Evolutionary conservation across 2,113 vertebrate genomes (phyloP).

Genomic region (Centropristis striata): DNA sequence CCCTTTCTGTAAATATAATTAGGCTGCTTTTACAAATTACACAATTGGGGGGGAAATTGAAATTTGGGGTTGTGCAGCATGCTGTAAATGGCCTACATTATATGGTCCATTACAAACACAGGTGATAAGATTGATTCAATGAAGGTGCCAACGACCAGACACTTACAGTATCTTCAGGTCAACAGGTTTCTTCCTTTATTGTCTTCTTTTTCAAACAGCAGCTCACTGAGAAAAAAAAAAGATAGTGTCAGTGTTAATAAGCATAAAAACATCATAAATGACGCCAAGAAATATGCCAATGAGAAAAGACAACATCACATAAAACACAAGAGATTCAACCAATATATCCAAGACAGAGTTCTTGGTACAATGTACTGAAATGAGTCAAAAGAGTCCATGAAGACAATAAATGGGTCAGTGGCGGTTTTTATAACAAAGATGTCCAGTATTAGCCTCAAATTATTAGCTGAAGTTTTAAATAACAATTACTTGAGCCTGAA

Average conservation of each 20-base stretch:
- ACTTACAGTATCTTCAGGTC: constrained; percentile 65
- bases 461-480: constrained; percentile 70
- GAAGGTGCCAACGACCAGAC: background rate
- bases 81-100: constrained; percentile 12
- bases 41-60: constrained; percentile 38
- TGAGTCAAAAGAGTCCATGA: constrained; percentile 32
- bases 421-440: constrained; percentile 22
- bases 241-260: constrained; percentile 3
- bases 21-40: constrained; percentile 35
- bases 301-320: background rate
- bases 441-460: constrained; percentile 27
- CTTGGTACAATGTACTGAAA: constrained; percentile 10
- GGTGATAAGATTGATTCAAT: constrained; percentile 15
- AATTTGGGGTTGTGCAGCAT: constrained; percentile 19
- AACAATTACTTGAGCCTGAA: constrained; percentile 58
- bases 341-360: background rate
- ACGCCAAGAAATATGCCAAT: background rate
- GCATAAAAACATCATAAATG: background rate
- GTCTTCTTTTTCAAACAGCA: constrained; percentile 33
- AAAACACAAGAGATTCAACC: background rate
- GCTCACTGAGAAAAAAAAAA: constrained; percentile 65
- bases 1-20: constrained; percentile 58
- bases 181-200: constrained; percentile 17
- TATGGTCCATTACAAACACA: background rate
- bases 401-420: constrained; percentile 42